A percentile compares a stretch with the other conserved stretches of the same genome.
phyloP scores from a whole-genome alignment of 2,888 invertebrate genomes.

The Polyommatus iphigenia region DNA sequence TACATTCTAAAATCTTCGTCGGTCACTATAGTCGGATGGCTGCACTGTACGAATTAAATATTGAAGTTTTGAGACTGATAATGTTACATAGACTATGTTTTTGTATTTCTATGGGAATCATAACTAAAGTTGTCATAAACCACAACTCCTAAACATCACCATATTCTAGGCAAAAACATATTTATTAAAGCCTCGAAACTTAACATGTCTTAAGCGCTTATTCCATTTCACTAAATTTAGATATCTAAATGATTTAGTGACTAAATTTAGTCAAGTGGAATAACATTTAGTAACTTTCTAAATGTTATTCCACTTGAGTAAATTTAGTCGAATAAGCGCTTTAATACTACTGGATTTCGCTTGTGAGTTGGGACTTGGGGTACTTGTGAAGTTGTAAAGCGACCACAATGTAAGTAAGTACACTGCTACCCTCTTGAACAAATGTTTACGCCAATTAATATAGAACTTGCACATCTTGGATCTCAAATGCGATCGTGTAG shows the following conservation, averaged over 20 bases:
- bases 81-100: constrained; percentile 76
- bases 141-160: constrained; percentile 4
- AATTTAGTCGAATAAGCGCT: no score
- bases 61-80: constrained; percentile 78
- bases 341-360: neutral
- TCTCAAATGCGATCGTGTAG: constrained; percentile 62
- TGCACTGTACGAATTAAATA: constrained; percentile 51
- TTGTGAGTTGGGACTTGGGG: neutral
- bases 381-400: neutral
- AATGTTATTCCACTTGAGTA: no score
- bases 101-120: constrained; percentile 76
- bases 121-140: constrained; percentile 55
- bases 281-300: no score
- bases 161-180: neutral
- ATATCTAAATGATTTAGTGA: no score
- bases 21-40: neutral
- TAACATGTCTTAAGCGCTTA: no score
- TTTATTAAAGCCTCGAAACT: neutral
- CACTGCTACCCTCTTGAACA: neutral
- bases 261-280: no score
- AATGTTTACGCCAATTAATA: neutral
- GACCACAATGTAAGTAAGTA: neutral
- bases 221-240: no score
- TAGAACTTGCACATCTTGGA: constrained; percentile 53
- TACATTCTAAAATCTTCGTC: neutral